phyloP scores from a whole-genome alignment of 2,797 vertebrate species.

The Ptychadena robeensis region DNA sequence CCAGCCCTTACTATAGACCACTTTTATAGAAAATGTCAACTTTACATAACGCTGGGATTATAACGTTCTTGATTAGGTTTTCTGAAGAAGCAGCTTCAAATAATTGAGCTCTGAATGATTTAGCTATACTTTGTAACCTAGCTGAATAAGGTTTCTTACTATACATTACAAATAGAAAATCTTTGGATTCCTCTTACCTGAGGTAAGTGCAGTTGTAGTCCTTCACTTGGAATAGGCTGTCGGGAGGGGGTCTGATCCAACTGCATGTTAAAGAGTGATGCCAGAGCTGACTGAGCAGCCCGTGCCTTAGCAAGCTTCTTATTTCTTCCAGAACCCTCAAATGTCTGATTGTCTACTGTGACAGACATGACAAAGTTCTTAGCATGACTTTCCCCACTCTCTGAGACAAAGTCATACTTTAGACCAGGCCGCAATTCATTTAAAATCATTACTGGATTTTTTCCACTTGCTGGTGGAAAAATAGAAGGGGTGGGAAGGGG shows the following conservation, averaged over 20 bases:
- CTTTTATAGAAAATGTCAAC: no score
- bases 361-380: slow-evolving; percentile 99
- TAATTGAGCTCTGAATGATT: no score
- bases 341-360: slow-evolving; percentile 90
- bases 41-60: no score
- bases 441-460: slow-evolving; percentile 98
- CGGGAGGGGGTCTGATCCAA: slow-evolving; percentile 95
- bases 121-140: no score
- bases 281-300: slow-evolving; percentile 92
- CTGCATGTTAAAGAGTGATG: slow-evolving; percentile 94
- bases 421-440: slow-evolving; percentile 95
- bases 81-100: no score
- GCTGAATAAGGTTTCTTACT: no score
- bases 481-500: slow-evolving; percentile 80
- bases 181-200: slow-evolving; percentile 81
- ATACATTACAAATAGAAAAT: not conserved
- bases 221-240: slow-evolving; percentile 95
- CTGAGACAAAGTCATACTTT: slow-evolving; percentile 96
- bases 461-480: slow-evolving; percentile 87
- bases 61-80: no score
- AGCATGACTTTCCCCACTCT: slow-evolving; percentile 96
- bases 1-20: no score
- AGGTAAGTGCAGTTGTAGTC: slow-evolving; percentile 92
- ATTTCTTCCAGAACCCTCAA: slow-evolving; percentile 95
- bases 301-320: slow-evolving; percentile 97